These are phyloP conservation scores for Toxotes chatareus DNA, from an alignment of 2,113 vertebrate genomes.

Conservation along the genomic window DNA sequence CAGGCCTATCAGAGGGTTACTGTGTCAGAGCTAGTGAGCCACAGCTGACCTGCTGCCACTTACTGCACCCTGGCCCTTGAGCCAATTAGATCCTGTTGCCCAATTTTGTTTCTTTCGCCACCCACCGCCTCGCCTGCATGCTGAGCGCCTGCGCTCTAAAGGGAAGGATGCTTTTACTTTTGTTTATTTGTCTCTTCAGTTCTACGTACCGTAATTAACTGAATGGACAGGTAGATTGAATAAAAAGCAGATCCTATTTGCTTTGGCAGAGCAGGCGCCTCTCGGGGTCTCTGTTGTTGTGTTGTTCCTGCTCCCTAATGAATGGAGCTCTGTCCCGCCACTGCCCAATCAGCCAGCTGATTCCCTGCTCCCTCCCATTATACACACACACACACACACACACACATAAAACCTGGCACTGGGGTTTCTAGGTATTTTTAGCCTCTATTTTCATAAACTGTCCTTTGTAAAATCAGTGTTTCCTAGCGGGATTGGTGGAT, in stretches of 20 bases:
- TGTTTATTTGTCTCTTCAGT: slow-evolving; percentile 6
- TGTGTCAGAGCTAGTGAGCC: slow-evolving; percentile 36
- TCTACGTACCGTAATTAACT: slow-evolving; percentile 18
- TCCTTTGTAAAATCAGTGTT: background rate
- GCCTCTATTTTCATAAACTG: slow-evolving; percentile 15
- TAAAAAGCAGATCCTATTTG: slow-evolving; percentile 15
- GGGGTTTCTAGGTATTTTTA: slow-evolving; percentile 40
- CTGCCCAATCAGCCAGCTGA: slow-evolving; percentile 39
- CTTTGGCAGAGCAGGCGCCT: slow-evolving; percentile 15
- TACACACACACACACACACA: slow-evolving; percentile 7
- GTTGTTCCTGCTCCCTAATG: slow-evolving; percentile 33
- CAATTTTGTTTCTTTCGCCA: background rate
- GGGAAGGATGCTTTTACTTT: slow-evolving; percentile 9
- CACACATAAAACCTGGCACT: slow-evolving; percentile 8
- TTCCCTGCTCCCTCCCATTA: slow-evolving; percentile 30
- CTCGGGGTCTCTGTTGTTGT: slow-evolving; percentile 18
- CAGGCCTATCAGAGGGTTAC: slow-evolving; percentile 44
- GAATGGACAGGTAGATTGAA: slow-evolving; percentile 33
- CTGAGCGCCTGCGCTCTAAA: background rate
- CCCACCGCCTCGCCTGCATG: background rate
- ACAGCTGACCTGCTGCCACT: slow-evolving; percentile 45
- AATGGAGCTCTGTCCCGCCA: slow-evolving; percentile 52
- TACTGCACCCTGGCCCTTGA: slow-evolving; percentile 20
- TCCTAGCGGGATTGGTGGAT: slow-evolving; percentile 14
- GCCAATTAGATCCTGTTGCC: slow-evolving; percentile 52